These are phyloP conservation scores for Acanthococcus lagerstroemiae DNA, from an alignment of 2,888 invertebrate species.

Conservation along the genomic window DNA sequence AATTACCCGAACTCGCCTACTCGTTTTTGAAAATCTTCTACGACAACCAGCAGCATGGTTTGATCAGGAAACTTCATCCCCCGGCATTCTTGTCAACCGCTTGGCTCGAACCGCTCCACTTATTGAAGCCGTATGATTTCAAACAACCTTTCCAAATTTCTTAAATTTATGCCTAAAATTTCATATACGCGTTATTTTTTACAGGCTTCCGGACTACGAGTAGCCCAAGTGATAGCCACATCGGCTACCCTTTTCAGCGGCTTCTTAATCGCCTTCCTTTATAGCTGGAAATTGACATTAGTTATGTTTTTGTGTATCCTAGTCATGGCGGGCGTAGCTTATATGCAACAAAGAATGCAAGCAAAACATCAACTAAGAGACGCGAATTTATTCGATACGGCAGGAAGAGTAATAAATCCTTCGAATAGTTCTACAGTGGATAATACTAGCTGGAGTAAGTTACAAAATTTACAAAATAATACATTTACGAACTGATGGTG, in stretches of 20 bases:
- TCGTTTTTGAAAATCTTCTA: conserved; percentile 42
- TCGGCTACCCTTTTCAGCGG: conserved; percentile 41
- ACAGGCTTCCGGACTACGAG: conserved; percentile 43
- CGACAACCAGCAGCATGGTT: conserved; percentile 43
- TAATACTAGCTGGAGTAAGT: no score
- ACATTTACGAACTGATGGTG: no score
- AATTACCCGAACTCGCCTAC: conserved; percentile 40
- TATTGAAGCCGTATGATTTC: conserved; percentile 41
- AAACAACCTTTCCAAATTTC: no score
- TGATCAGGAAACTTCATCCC: conserved; percentile 41
- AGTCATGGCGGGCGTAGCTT: conserved; percentile 41
- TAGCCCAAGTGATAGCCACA: conserved; percentile 41
- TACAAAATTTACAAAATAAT: no score
- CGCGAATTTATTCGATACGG: conserved; percentile 43
- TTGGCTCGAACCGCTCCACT: conserved; percentile 44
- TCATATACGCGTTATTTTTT: conserved; percentile 5
- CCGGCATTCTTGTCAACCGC: conserved; percentile 42
- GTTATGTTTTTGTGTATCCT: conserved; percentile 42
- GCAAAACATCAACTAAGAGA: conserved; percentile 44
- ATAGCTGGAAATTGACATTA: conserved; percentile 42
- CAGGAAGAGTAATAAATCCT: conserved; percentile 31
- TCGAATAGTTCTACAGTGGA: background rate
- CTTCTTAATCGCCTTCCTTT: conserved; percentile 40
- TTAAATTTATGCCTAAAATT: background rate
- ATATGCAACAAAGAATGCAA: conserved; percentile 42